Base-by-base conservation (phyloP, 2,888 invertebrate species). In the Polydrusus cervinus region DNA sequence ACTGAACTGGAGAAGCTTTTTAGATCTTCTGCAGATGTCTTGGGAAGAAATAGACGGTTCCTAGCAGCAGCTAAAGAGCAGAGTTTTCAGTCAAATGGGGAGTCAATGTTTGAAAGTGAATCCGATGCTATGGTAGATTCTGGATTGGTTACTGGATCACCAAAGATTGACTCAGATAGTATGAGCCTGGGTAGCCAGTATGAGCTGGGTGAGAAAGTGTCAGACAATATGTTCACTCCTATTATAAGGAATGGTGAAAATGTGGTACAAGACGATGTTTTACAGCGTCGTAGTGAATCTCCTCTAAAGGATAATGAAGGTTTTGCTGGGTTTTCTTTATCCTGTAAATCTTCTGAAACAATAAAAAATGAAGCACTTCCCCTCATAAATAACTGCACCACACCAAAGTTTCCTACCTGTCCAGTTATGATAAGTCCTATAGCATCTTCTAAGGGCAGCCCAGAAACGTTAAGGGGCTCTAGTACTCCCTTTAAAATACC, bases 21-120 rank as follows among this genome's bases (percentile, higher is more conserved):
- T 66, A 64, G 64, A 62, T 74, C 62, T 2, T 71, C 71, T 6
- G 18, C 70, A 11, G 75, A 76, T 16, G 74, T 79, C 43, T 74
- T 81, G 7, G 76, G 70, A 57, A 73, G 79, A 34, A 80, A 82
- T 53, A 80, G 73, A 68, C 77, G 76, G 70, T 74, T 81, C 20
- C 53, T 80, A 14, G 71, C 79, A 71, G 68, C 77, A 77, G 49
- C 83, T 78, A 67, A 5, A 64, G 34, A 57, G 20, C 61, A 53
- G 11, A 40, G 30, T 57, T 57, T 47, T 16, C 40, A 55, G 9
- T 55, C 71, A 40, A 49, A 38, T 20, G 60, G 20, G n/a, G 64
- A 66, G 25, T 72, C 68, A 1, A 11, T 30, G 20, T 25, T 55
- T 11, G 74, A 71, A 14, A 77, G 62, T 62, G 67, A 64, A 20